These are phyloP conservation scores for Ophion obscuratus DNA, from an alignment of 2,888 invertebrate species.

Conservation along the genomic window DNA sequence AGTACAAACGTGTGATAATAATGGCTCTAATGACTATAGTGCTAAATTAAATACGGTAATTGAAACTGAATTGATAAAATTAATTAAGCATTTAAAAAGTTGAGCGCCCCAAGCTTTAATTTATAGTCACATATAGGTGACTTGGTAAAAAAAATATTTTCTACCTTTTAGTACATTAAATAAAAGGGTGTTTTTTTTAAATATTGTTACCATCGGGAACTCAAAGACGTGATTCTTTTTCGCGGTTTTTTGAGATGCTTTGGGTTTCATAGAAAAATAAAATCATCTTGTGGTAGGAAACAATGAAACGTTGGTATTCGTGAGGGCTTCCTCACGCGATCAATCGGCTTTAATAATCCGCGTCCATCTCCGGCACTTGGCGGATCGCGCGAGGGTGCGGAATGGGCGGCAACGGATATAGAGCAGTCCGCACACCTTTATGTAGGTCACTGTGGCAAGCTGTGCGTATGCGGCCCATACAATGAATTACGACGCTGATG, in stretches of 20 bases:
- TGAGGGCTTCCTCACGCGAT: neutral
- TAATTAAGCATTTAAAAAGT: too few relatives aligned
- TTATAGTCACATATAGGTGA: too few relatives aligned
- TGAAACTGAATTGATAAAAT: too few relatives aligned
- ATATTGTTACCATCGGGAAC: too few relatives aligned
- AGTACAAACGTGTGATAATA: too few relatives aligned
- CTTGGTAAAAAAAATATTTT: too few relatives aligned
- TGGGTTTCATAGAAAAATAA: neutral
- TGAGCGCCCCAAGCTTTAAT: too few relatives aligned
- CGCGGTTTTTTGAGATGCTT: neutral
- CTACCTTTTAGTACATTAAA: too few relatives aligned
- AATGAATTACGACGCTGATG: conserved; percentile 42
- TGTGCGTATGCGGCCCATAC: conserved; percentile 4
- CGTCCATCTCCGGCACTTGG: neutral
- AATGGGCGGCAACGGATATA: conserved; percentile 33
- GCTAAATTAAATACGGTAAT: too few relatives aligned
- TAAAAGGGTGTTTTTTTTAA: too few relatives aligned
- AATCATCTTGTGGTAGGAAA: neutral
- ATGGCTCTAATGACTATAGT: too few relatives aligned
- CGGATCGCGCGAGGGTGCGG: conserved; percentile 12
- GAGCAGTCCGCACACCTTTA: conserved; percentile 60
- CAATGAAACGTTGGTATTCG: neutral
- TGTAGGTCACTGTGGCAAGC: conserved; percentile 73
- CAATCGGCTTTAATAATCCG: conserved; percentile 42
- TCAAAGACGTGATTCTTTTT: too few relatives aligned